Percentiles rank a stretch among this genome's conserved stretches.
Conservation (phyloP, 2,113 vertebrate genomes). For the Nestor notabilis region DNA sequence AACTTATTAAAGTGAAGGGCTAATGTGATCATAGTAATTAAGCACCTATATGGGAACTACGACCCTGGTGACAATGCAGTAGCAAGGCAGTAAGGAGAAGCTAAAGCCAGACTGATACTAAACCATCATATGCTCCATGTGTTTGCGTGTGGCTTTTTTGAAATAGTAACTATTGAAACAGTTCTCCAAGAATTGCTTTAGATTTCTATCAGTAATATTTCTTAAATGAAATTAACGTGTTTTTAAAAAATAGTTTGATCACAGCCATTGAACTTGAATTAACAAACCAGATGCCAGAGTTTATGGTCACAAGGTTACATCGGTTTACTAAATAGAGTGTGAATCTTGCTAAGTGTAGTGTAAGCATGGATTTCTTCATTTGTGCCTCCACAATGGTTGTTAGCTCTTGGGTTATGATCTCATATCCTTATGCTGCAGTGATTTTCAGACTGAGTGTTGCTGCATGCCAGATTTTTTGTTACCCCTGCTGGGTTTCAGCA, state of each 20-base stretch:
- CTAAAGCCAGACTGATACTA: background rate
- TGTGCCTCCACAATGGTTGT: background rate
- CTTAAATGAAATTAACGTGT: background rate
- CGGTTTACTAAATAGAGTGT: background rate
- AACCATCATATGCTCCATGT: background rate
- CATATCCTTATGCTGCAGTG: background rate
- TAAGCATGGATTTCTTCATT: background rate
- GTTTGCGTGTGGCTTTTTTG: background rate
- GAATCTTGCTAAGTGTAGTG: background rate
- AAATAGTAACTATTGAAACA: background rate
- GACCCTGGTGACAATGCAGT: background rate
- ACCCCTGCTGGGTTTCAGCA: background rate
- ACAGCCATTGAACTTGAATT: background rate
- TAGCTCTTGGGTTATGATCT: background rate
- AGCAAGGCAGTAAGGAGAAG: background rate
- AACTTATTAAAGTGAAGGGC: background rate
- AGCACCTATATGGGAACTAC: background rate
- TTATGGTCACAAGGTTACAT: background rate
- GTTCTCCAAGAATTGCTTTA: background rate
- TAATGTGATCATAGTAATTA: background rate
- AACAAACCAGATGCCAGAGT: background rate
- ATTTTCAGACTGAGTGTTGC: background rate
- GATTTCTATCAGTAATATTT: background rate
- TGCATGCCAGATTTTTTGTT: background rate
- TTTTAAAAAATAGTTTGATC: conserved; percentile 1